Evolutionary conservation across 1,140 invertebrate species (phyloP).

Genomic region (Achatina immaculata): DNA sequence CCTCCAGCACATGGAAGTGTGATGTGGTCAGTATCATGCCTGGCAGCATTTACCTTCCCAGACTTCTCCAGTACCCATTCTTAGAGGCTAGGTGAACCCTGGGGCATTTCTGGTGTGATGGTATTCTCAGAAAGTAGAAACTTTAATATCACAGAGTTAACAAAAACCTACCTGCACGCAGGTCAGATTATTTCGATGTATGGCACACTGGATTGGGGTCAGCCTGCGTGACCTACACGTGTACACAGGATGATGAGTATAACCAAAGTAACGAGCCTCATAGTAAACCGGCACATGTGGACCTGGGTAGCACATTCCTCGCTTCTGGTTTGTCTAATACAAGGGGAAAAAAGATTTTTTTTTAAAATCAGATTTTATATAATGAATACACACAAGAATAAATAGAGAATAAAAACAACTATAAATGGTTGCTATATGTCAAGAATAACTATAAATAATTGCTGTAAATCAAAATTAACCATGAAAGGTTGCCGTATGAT

Average conservation of each 20-base stretch:
- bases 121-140: no score
- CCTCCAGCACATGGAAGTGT: no score
- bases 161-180: conserved; percentile 49
- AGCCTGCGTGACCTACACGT: conserved; percentile 45
- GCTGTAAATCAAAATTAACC: no score
- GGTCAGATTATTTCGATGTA: conserved; percentile 52
- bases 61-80: no score
- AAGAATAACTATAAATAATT: no score
- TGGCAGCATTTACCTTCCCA: no score
- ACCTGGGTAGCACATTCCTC: conserved; percentile 64
- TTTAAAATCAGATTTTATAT: neutral
- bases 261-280: conserved; percentile 49
- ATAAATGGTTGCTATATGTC: no score
- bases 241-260: conserved; percentile 52
- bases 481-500: no score
- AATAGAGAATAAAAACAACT: neutral
- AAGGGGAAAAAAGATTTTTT: neutral
- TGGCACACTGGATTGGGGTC: conserved; percentile 53
- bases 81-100: no score
- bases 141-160: no score
- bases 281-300: conserved; percentile 50
- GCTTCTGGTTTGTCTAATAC: neutral
- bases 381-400: neutral
- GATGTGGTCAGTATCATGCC: no score
- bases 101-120: no score